Conservation (phyloP, 2,888 invertebrate genomes). For the Chrysolina americana region DNA sequence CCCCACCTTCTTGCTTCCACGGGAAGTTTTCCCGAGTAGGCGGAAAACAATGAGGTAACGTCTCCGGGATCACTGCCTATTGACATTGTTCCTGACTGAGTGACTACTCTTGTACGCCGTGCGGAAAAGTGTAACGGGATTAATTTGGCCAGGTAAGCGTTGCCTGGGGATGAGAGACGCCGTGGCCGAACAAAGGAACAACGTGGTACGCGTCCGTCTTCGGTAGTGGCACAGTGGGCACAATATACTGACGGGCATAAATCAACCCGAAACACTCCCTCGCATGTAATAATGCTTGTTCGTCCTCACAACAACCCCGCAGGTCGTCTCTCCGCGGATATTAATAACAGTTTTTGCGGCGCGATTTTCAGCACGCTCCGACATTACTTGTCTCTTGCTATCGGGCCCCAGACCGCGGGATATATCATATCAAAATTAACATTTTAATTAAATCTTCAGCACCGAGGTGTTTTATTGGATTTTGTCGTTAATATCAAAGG, state of each 20-base stretch:
- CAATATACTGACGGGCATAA: constrained; percentile 47
- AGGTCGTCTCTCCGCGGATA: constrained; percentile 53
- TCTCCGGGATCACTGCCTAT: neutral
- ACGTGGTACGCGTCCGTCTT: constrained; percentile 25
- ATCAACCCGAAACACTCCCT: constrained; percentile 48
- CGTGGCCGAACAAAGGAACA: constrained; percentile 26
- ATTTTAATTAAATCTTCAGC: constrained; percentile 47
- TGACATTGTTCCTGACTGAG: neutral
- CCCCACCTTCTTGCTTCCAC: neutral
- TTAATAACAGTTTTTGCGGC: constrained; percentile 57
- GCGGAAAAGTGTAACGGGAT: neutral
- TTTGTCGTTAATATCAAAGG: constrained; percentile 22
- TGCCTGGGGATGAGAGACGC: neutral
- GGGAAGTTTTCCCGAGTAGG: neutral
- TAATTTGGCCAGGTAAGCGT: constrained; percentile 9
- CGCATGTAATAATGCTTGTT: constrained; percentile 53
- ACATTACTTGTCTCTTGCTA: constrained; percentile 28
- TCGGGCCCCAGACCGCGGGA: constrained; percentile 34
- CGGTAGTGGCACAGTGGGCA: constrained; percentile 33
- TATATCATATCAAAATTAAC: constrained; percentile 47
- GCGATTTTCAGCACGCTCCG: constrained; percentile 41
- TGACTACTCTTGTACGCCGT: neutral
- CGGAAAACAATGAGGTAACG: neutral
- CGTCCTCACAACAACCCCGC: constrained; percentile 40
- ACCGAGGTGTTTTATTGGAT: constrained; percentile 42